Evolutionary conservation across 2,888 invertebrate genomes (phyloP).

Genomic region (Sipha maydis): DNA sequence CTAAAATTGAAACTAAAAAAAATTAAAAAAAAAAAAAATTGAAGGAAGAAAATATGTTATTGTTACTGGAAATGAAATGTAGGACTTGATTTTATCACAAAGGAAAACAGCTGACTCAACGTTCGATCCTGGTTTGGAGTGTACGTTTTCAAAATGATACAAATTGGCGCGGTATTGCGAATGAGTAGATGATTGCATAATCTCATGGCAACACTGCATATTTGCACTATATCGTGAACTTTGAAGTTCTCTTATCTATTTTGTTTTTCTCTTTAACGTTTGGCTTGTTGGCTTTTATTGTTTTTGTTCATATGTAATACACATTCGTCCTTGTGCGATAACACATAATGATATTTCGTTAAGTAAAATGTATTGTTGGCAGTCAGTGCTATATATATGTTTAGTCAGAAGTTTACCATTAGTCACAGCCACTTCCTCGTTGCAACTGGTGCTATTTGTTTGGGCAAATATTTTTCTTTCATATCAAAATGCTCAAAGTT

Average conservation of each 20-base stretch:
- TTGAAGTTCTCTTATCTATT: background rate
- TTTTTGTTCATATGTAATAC: background rate
- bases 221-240: background rate
- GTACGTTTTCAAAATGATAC: background rate
- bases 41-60: background rate
- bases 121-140: background rate
- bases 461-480: background rate
- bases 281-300: background rate
- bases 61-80: slow-evolving; percentile 13
- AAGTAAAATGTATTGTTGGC: background rate
- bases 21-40: background rate
- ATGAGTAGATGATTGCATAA: background rate
- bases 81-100: slow-evolving; percentile 44
- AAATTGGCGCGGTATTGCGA: background rate
- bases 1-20: background rate
- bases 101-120: slow-evolving; percentile 44
- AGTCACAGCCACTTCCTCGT: slow-evolving; percentile 24
- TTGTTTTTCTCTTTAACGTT: background rate
- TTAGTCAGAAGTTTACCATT: slow-evolving; percentile 10
- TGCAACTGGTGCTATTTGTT: background rate
- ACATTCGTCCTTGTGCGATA: background rate
- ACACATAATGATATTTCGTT: background rate
- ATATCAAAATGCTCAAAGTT: slow-evolving; percentile 49
- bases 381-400: background rate
- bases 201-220: background rate